Evolutionary conservation across 2,113 vertebrate genomes (phyloP), one percentile per base, ranked within the genome.

Genomic region (Oncorhynchus masou): DNA sequence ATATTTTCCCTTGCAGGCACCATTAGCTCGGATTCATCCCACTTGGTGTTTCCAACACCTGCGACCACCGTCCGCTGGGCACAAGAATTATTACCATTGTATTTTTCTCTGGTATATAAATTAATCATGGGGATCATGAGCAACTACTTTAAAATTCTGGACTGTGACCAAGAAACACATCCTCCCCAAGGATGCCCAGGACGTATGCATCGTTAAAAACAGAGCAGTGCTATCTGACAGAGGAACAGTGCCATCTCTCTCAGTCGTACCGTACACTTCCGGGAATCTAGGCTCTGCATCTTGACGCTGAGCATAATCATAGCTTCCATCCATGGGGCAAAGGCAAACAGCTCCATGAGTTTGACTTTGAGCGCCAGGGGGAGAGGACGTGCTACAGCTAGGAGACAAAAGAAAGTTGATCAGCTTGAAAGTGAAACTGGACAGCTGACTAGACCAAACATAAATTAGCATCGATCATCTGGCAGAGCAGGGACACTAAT

Each of bases 1-100:
- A 92, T 88, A 84, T 81, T 86, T 91, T 92, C 80, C 91, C 91
- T 92, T 88, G 85, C 84, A 91, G 92, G 91, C 91, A 90, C 86
- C 92, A 93, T 94, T 93, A 93, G 87, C 89, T 86, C 83, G 81
- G 39, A 87, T 87, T 90, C 82, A 90, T 93, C 89, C 90, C 87
- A 88, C 91, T 92, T 90, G 80, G 86, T 90, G 89, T 92, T 91
- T 92, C 84, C 84, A 90, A 87, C 92, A 94, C 92, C 91, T 93
- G 91, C 59, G 84, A 91, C 91, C 87, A 84, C 74, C 85, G 83
- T 92, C 88, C 83, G 67, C 84, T 66, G 83, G 83, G 82, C 87
- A 87, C 72, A 91, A 92, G 88, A 92, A 91, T 91, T 91, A 92
- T 93, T 87, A 86, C 84, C 85, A 87, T 90, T 92, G 86, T 91